Evolutionary conservation across 2,113 vertebrate species (phyloP), one percentile per base, ranked within the genome.

Genomic region (Microcebus lehilahytsara): DNA sequence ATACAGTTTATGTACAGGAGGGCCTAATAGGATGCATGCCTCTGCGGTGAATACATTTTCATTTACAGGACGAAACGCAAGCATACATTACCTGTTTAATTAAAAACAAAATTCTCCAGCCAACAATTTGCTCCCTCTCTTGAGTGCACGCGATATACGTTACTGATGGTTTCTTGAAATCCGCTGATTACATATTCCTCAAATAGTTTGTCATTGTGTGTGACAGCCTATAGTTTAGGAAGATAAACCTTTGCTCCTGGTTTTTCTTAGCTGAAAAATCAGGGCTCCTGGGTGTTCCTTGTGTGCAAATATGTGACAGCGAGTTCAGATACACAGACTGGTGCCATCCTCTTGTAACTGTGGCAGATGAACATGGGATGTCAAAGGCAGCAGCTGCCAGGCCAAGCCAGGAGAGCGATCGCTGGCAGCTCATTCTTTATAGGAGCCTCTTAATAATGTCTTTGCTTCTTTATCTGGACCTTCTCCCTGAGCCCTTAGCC

Each of bases 51-150:
- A 98, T 98, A 98, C 96, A 97, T 98, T 98, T 98, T 98, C 98
- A 97, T 98, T 98, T 98, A 51, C 85, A 97, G 98, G 97, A 97
- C 90, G 91, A 97, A 98, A 98, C 0, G 71, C 96, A 98, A 98
- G 97, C 98, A 98, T 96, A 98, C 86, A 78, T 98, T 98, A 98
- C 98, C 98, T 98, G 97, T 98, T 98, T 98, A 98, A 99, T 99
- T 98, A 98, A 98, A 98, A 98, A 96, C 97, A 97, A 98, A 98
- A 98, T 97, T 98, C 98, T 98, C 98, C 86, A 98, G 98, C 96
- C 96, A 98, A 97, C 97, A 97, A 97, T 98, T 98, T 98, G 93
- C 86, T 98, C 93, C 97, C 97, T 98, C 98, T 98, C 98, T 96
- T 97, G 98, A 97, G 98, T 97, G 91, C 80, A 77, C 0, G 3